These are phyloP conservation scores for Pagetopsis macropterus DNA, from an alignment of 2,797 vertebrate genomes.

Conservation along the genomic window DNA sequence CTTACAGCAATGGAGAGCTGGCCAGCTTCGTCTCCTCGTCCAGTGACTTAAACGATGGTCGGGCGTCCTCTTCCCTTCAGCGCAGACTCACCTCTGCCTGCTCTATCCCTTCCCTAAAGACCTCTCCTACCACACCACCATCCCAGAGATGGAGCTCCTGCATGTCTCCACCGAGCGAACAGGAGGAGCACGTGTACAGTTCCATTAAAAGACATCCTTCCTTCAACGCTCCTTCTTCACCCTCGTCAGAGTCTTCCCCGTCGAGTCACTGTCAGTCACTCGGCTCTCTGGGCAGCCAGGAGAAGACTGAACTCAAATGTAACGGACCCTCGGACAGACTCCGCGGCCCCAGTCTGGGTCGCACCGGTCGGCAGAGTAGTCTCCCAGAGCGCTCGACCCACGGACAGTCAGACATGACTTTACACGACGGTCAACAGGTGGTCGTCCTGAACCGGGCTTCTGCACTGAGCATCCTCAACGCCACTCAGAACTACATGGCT, in stretches of 20 bases:
- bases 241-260: conserved; percentile 75
- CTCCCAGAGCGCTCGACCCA: conserved; percentile 80
- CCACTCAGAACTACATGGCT: conserved; percentile 94
- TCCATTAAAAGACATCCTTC: conserved; percentile 88
- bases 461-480: conserved; percentile 86
- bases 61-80: conserved; percentile 59
- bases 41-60: conserved; percentile 66
- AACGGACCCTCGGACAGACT: conserved; percentile 61
- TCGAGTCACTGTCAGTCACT: conserved; percentile 86
- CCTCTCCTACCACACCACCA: conserved; percentile 68
- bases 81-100: conserved; percentile 81
- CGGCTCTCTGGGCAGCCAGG: conserved; percentile 81
- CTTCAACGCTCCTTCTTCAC: conserved; percentile 58
- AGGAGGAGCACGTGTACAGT: conserved; percentile 89
- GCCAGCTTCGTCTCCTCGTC: conserved; percentile 85
- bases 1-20: conserved; percentile 92
- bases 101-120: conserved; percentile 89
- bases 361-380: conserved; percentile 80
- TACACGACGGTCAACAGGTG: conserved; percentile 93
- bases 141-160: conserved; percentile 90
- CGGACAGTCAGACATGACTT: conserved; percentile 87
- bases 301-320: conserved; percentile 58
- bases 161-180: conserved; percentile 86
- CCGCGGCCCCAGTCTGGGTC: conserved; percentile 58
- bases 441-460: conserved; percentile 88